Evolutionary conservation across 2,888 invertebrate genomes (phyloP).

Genomic region (Sarcophaga variegata): DNA sequence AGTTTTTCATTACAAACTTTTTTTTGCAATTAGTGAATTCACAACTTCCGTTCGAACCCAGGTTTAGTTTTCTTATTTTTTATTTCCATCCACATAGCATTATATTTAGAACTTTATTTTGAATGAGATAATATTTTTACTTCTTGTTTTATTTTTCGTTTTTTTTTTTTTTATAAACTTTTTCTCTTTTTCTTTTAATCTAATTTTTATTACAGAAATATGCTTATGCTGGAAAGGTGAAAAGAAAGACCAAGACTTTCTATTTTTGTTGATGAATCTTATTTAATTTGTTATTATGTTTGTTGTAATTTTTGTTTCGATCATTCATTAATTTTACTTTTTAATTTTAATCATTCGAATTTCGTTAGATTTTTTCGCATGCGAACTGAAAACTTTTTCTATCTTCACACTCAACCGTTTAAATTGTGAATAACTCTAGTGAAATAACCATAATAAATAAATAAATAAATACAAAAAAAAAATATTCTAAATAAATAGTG

Average conservation of each 20-base stretch:
- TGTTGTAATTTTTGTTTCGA: not conserved
- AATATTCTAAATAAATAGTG: constrained; percentile 58
- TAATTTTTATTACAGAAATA: constrained; percentile 28
- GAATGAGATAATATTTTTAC: not conserved
- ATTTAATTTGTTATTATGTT: constrained; percentile 21
- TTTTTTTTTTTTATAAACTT: constrained; percentile 24
- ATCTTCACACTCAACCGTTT: constrained; percentile 63
- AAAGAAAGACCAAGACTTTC: constrained; percentile 50
- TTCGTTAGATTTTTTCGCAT: constrained; percentile 38
- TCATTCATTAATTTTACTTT: constrained; percentile 18
- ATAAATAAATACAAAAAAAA: constrained; percentile 36
- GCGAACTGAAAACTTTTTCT: constrained; percentile 59
- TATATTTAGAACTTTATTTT: not conserved
- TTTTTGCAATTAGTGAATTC: constrained; percentile 67
- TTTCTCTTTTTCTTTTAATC: not conserved
- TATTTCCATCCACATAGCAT: not conserved
- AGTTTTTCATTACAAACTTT: not conserved
- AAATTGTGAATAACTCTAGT: constrained; percentile 63
- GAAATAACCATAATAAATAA: constrained; percentile 42
- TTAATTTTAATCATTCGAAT: constrained; percentile 17
- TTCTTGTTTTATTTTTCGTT: not conserved
- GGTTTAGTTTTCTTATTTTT: constrained; percentile 19
- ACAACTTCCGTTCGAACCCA: constrained; percentile 66
- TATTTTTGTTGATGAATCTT: constrained; percentile 27
- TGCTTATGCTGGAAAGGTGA: not conserved